Evolutionary conservation across 2,113 vertebrate species (phyloP), one percentile per base, ranked within the genome.

Genomic region (Galeopterus variegatus): DNA sequence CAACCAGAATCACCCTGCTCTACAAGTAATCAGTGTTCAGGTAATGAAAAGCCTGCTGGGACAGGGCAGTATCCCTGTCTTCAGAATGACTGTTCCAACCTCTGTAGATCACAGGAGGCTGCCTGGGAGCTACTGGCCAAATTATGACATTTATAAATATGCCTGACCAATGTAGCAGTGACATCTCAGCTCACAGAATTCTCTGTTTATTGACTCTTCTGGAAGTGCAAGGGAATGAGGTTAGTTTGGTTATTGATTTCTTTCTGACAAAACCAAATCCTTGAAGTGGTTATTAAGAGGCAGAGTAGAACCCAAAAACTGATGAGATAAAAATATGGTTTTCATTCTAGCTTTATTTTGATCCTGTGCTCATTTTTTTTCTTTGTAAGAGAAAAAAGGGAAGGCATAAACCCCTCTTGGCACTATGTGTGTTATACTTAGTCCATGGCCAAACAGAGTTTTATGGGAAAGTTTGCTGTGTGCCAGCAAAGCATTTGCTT

Each of bases 401-500:
- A 83, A 96, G 45, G n/a, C 90, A 93, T 90, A 84, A 95, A 58
- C 72, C 70, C 80, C 65, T 92, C 41, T 92, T 93, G 96, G 95
- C 96, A 93, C 65, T 26, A 26, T 54, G 77, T 90, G 50, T 97
- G 86, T 97, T 97, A 60, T 94, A 62, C 76, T 97, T 96, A 97
- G 76, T 97, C 92, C 92, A 65, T 69, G 72, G 95, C 96, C 97
- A 95, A 96, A 94, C 79, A 95, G 88, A 95, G 50, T 90, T 97
- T 97, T 97, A 92, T 97, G 96, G 80, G 95, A 98, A 98, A 97
- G 60, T 97, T 79, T 79, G 70, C 79, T 65, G 36, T 94, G 80
- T 88, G 95, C 94, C 92, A 97, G 73, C 76, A 84, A 97, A 92
- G 19, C 45, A 64, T 97, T 96, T 98, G 97, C 76, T 90, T 91